Evolutionary conservation across 1,140 invertebrate genomes (phyloP), one percentile per base, ranked within the genome.

Genomic region (Drosophila eugracilis): DNA sequence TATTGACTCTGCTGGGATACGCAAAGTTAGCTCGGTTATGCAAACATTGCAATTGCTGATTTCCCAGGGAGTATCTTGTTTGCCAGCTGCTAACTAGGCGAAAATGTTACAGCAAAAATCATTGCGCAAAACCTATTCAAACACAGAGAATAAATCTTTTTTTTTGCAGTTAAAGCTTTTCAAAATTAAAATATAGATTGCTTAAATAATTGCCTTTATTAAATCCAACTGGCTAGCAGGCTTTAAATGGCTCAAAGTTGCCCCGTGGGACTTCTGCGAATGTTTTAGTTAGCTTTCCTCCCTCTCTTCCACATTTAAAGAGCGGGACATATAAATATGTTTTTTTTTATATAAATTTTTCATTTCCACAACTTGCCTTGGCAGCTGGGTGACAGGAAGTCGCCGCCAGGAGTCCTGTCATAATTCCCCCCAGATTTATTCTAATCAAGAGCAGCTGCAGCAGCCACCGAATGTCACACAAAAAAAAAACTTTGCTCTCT

Each of bases 391-490:
- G 63, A 30, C 47, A 62, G 60, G 57, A 72, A 75, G 54, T 66
- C 47, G 41, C 22, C 28, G 44, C 44, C 24, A 32, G 65, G 42
- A 60, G 73, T 60, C 60, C 63, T 71, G 62, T 85, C 71, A 72
- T 85, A 76, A 76, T 73, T 72, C 72, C 14, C 15, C 14, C 15
- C 19, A 17, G 79, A 84, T 86, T 75, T 59, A 78, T 65, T 75
- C 73, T 80, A 80, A 80, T 80, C 55, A 85, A 79, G 49, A 67
- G 57, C 60, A 76, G 39, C 59, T 50, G 34, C 67, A 55, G 55
- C 30, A 28, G 39, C n/a, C 10, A 24, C 12, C 1, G 15, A 62
- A 58, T 44, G 28, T 44, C 53, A 36, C 42, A 32, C 41, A 39
- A 44, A 62, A 78, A 32, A 47, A 39, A 44, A 62, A 78, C 44